Percentiles rank a stretch among this genome's conserved stretches.
phyloP scores from a whole-genome alignment of 2,797 vertebrate species.

The Sebastes iracundus region DNA sequence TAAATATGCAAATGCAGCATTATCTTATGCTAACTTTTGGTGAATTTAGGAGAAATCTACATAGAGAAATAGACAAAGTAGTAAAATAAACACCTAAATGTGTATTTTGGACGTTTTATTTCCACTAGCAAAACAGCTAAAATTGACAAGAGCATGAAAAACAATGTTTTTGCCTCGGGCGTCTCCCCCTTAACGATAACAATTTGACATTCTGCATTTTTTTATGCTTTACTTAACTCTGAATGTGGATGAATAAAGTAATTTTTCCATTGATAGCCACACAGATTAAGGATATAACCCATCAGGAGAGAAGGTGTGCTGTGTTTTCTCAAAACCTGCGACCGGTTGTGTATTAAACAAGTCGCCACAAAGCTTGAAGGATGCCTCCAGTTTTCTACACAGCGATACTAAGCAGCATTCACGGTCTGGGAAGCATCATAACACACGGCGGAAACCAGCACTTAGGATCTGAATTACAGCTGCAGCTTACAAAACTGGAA shows the following conservation, averaged over 20 bases:
- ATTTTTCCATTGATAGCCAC: not conserved
- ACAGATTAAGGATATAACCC: not conserved
- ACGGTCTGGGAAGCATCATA: constrained; percentile 67
- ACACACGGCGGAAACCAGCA: constrained; percentile 45
- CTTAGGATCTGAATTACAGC: constrained; percentile 29
- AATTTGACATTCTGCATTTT: not conserved
- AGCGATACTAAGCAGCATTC: constrained; percentile 32
- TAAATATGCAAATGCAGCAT: too few relatives aligned
- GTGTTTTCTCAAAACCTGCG: constrained; percentile 37
- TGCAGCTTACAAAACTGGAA: constrained; percentile 8
- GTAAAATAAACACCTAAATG: too few relatives aligned
- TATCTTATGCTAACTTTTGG: too few relatives aligned
- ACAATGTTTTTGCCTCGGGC: too few relatives aligned
- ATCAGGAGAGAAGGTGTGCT: constrained; percentile 12
- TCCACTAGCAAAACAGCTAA: too few relatives aligned
- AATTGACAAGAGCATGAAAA: too few relatives aligned
- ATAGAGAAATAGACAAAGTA: too few relatives aligned
- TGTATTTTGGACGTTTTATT: too few relatives aligned
- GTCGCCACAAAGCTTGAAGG: constrained; percentile 29
- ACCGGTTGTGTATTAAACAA: constrained; percentile 43
- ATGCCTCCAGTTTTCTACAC: constrained; percentile 41
- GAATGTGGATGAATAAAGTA: not conserved
- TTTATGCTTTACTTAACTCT: not conserved
- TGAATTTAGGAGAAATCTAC: too few relatives aligned
- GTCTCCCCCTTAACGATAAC: not conserved